Evolutionary conservation across 2,113 vertebrate species (phyloP), one percentile per base, ranked within the genome.

Genomic region (Corythornis vintsioides): DNA sequence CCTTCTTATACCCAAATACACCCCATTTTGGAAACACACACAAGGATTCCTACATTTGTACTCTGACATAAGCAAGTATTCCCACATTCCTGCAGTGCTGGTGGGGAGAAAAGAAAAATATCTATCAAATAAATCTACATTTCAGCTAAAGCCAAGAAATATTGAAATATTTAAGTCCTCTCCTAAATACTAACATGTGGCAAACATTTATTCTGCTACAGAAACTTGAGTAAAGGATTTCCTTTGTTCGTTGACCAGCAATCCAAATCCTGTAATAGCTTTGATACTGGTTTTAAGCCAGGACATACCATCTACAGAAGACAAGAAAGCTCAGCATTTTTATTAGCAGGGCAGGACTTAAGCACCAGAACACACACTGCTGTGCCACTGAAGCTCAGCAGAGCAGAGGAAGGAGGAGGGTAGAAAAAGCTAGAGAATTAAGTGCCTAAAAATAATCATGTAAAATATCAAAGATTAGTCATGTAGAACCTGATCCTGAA

Each of bases 391-490:
- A 19, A 29, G 40, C 66, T 52, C 24, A 88, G 66, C 61, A 28
- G 71, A 53, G 43, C 88, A 76, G 59, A 76, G 59, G 59, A 53
- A 55, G 45, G 35, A 67, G 64, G 81, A 24, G 3, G 45, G 35
- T 31, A 71, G 43, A 83, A 19, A 78, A 78, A 2, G 11, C 53
- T 73, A n/a, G 18, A 83, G 75, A 88, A 93, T 89, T 28, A 69
- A 76, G 13, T 42, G 52, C 66, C 77, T 94, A 89, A 94, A 95
- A 94, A 85, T 93, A 92, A 90, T 82, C 13, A 42, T 6, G 48
- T 28, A 25, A 55, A 8, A 83, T 81, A 94, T 78, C 89, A 95
- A 93, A 87, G 73, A 86, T 96, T 83, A 90, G 72, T 67, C 74
- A 82, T 69, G 65, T 67, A 91, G 52, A 95, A 87, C 82, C 63